Evolutionary conservation across 2,113 vertebrate species (phyloP).

Genomic region (Zapornia atra): DNA sequence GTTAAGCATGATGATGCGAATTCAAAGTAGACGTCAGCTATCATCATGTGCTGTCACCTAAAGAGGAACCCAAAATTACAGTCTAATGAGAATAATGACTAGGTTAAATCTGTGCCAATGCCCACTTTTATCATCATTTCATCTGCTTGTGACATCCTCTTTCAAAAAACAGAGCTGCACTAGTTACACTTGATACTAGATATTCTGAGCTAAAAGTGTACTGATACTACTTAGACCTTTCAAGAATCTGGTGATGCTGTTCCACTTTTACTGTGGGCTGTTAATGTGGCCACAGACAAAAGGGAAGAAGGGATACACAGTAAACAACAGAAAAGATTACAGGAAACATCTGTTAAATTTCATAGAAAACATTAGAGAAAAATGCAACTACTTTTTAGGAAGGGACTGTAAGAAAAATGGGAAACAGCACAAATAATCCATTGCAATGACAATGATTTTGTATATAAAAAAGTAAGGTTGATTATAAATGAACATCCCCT

Average conservation of each 20-base stretch:
- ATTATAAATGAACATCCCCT: conserved; percentile 73
- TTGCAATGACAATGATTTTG: conserved; percentile 44
- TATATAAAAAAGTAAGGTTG: conserved; percentile 35
- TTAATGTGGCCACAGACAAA: not conserved
- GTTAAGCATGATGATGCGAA: conserved; percentile 12
- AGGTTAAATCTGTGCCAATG: conserved; percentile 28
- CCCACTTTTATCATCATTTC: conserved; percentile 38
- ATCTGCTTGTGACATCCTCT: conserved; percentile 14
- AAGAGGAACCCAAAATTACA: conserved; percentile 36
- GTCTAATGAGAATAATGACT: conserved; percentile 53
- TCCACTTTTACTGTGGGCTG: not conserved
- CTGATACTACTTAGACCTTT: not conserved
- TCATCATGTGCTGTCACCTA: not conserved
- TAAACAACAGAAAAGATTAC: not conserved
- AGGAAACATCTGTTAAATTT: conserved; percentile 49
- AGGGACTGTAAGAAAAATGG: conserved; percentile 51
- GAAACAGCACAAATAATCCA: conserved; percentile 59
- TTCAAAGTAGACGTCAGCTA: conserved; percentile 7
- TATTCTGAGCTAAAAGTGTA: not conserved
- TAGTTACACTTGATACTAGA: not conserved
- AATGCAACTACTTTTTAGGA: conserved; percentile 52
- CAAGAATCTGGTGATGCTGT: not conserved
- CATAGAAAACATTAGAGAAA: conserved; percentile 44
- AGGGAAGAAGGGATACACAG: conserved; percentile 28
- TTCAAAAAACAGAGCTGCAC: not conserved